Conservation (phyloP, 2,888 invertebrate species). For the Acholoe squamosa region DNA sequence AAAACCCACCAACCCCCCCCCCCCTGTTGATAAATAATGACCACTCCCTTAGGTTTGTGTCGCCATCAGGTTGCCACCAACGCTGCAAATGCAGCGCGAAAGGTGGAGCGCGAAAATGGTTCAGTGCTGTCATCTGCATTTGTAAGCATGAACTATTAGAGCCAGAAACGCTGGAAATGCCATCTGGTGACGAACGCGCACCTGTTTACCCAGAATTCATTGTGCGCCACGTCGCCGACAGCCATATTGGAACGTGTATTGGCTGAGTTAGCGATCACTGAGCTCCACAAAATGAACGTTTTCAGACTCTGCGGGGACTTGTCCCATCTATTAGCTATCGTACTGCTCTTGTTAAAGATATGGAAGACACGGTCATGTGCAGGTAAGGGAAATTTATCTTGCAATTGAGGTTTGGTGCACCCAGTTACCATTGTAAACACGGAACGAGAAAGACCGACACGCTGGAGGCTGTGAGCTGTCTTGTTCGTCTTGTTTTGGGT, state of each 20-base stretch:
- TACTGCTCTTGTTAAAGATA: conserved; percentile 97
- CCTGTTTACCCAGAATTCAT: conserved; percentile 64
- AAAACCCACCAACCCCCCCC: too few species aligned
- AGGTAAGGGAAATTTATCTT: conserved; percentile 86
- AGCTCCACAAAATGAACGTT: conserved; percentile 91
- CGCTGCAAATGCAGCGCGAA: too few species aligned
- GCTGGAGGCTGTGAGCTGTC: conserved; percentile 2
- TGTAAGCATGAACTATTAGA: too few species aligned
- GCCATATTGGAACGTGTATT: conserved; percentile 66
- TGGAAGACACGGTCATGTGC: conserved; percentile 99
- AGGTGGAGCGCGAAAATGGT: too few species aligned
- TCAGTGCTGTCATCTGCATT: too few species aligned
- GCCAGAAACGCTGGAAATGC: neutral
- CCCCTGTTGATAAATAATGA: too few species aligned
- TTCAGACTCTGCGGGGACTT: conserved; percentile 98
- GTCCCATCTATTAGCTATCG: conserved; percentile 97
- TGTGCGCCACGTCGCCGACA: conserved; percentile 65
- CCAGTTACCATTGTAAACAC: conserved; percentile 62
- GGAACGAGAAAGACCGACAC: neutral
- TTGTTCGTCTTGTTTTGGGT: too few species aligned
- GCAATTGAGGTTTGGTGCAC: neutral
- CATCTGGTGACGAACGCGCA: neutral
- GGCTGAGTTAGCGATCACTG: neutral
- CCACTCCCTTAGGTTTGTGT: too few species aligned
- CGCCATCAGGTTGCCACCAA: too few species aligned